Evolutionary conservation across 2,113 vertebrate species (phyloP), one percentile per base, ranked within the genome.

Genomic region (Cnemophilus loriae): DNA sequence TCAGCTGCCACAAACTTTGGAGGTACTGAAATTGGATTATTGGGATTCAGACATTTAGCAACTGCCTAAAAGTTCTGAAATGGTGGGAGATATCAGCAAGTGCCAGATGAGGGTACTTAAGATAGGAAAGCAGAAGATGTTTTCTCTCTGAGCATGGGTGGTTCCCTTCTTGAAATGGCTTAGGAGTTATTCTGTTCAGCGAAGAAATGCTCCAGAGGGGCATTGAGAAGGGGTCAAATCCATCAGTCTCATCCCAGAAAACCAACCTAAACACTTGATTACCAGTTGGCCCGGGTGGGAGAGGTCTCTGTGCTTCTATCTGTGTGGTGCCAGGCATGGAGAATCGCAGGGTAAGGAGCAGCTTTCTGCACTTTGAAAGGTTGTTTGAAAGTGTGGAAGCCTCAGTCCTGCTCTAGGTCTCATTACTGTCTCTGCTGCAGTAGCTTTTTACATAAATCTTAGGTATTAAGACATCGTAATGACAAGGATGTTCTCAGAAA

Each of bases 11-110:
- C 87, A 42, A 44, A 9, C 30, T 10, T 65, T 56, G 56, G 16
- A 47, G 23, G 3, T 18, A 27, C 7, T 69, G 46, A 14, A 16
- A n/a, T 46, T 30, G 74, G 7, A 4, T 60, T 60, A 4, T 11
- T n/a, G 35, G 32, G 30, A 41, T 30, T 74, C 26, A 35, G 20
- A 55, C 14, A 27, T 73, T 68, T 20, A 74, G 28, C 11, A 57
- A 2, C 5, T 82, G 22, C 39, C 17, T n/a, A 8, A 78, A 74
- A 55, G 64, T 16, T 46, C 50, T 27, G 37, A 74, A 75, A 49
- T 9, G 15, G 30, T 59, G 46, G 22, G 9, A 41, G n/a, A 18
- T 27, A 32, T 5, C n/a, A 37, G 33, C 0, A 0, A 44, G 27
- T 53, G 22, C 18, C 14, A 53, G 49, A 18, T 47, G 15, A 78